Conservation (phyloP, 1,140 invertebrate species). For the Aphidius gifuensis region DNA sequence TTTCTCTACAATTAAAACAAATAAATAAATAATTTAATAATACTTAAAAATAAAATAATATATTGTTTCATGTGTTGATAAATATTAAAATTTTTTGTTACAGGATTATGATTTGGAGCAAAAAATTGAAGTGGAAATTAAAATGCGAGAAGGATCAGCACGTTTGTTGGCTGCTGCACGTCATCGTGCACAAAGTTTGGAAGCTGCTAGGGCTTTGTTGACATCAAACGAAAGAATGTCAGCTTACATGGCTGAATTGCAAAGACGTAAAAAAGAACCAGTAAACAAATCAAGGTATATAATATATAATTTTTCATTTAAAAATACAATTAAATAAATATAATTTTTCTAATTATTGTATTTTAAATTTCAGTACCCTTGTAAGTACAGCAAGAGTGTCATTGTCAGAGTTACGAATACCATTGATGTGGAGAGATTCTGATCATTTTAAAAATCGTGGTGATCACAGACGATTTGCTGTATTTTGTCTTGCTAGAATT, state of each 20-base stretch:
- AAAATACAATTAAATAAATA: too few relatives aligned
- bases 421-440: conserved; percentile 70
- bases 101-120: conserved; percentile 67
- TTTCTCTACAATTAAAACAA: too few relatives aligned
- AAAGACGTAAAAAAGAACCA: conserved; percentile 57
- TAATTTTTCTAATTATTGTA: not conserved
- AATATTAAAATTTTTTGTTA: conserved; percentile 26
- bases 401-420: conserved; percentile 65
- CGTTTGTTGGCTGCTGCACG: conserved; percentile 66
- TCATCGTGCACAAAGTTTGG: conserved; percentile 64
- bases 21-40: too few relatives aligned
- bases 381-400: conserved; percentile 52
- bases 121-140: conserved; percentile 71
- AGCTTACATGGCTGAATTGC: conserved; percentile 67
- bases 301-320: not conserved
- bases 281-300: conserved; percentile 37
- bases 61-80: too few relatives aligned
- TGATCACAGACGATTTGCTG: conserved; percentile 68
- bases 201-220: conserved; percentile 67
- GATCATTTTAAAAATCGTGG: conserved; percentile 75
- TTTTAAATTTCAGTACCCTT: conserved; percentile 2
- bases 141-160: conserved; percentile 70
- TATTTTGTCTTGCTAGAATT: conserved; percentile 67
- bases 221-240: conserved; percentile 69
- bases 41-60: too few relatives aligned